These are phyloP conservation scores for Stomatorhinus ivindoensis DNA, from an alignment of 2,113 vertebrate species.

Conservation along the genomic window DNA sequence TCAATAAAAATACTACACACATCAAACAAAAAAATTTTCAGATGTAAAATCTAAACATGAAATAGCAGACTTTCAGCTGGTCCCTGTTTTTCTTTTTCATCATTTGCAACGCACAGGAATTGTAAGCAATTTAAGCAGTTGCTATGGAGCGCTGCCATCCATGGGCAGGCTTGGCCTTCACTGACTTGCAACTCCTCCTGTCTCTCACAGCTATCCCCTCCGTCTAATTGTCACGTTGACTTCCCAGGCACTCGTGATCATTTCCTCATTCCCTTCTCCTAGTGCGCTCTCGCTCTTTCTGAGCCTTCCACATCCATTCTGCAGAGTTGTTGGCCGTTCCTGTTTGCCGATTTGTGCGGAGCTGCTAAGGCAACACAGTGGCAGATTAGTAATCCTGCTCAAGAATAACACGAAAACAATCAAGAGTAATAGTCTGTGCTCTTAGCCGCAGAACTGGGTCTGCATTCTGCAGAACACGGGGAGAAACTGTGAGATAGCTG, in stretches of 20 bases:
- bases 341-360: neutral
- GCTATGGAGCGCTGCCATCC: neutral
- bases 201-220: neutral
- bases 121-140: neutral
- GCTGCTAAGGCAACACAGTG: neutral
- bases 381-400: neutral
- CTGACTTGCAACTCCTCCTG: neutral
- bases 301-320: neutral
- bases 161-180: neutral
- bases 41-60: neutral
- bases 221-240: neutral
- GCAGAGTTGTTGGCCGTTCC: neutral
- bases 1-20: conserved; percentile 3
- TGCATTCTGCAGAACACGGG: neutral
- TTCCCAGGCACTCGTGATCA: neutral
- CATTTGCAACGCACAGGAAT: neutral
- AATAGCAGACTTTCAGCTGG: neutral
- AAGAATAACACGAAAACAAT: neutral
- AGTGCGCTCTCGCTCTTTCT: neutral
- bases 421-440: neutral
- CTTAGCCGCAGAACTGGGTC: neutral
- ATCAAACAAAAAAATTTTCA: neutral
- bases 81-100: neutral
- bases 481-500: neutral
- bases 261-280: neutral